These are phyloP conservation scores for Schizopygopsis malacanthus DNA, from an alignment of 2,797 vertebrate species.

Conservation along the genomic window DNA sequence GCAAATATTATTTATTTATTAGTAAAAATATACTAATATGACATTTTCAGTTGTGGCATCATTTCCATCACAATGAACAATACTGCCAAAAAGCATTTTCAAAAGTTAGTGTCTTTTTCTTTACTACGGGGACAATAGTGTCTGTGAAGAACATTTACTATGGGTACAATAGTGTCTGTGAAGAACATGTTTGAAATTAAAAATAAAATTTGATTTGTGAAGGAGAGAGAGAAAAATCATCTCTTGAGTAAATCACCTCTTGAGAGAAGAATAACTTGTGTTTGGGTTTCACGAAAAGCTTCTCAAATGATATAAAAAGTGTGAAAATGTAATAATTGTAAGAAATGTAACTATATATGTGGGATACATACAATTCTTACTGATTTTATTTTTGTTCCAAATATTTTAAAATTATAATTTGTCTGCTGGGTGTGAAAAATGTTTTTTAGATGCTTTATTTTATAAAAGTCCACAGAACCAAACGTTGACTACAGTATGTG, in stretches of 20 bases:
- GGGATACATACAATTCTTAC: background rate
- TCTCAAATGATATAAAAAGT: background rate
- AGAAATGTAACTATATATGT: background rate
- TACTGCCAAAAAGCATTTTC: too few relatives aligned
- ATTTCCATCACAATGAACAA: background rate
- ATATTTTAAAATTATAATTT: too few relatives aligned
- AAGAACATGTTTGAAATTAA: background rate
- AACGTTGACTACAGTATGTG: too few relatives aligned
- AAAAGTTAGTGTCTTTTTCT: background rate
- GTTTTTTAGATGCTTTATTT: background rate
- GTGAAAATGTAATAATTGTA: background rate
- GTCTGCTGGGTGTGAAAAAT: background rate
- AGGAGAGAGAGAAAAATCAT: background rate
- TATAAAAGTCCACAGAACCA: background rate
- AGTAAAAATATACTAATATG: too few relatives aligned
- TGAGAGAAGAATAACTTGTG: background rate
- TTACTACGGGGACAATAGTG: background rate
- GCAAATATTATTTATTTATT: too few relatives aligned
- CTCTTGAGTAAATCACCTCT: background rate
- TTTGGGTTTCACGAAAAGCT: background rate
- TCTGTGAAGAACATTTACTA: background rate
- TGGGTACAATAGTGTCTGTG: background rate
- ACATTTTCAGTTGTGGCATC: background rate
- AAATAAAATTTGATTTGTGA: background rate
- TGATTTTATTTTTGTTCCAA: background rate